Base-by-base conservation (phyloP, 2,113 vertebrate species). In the Elaphurus davidianus region DNA sequence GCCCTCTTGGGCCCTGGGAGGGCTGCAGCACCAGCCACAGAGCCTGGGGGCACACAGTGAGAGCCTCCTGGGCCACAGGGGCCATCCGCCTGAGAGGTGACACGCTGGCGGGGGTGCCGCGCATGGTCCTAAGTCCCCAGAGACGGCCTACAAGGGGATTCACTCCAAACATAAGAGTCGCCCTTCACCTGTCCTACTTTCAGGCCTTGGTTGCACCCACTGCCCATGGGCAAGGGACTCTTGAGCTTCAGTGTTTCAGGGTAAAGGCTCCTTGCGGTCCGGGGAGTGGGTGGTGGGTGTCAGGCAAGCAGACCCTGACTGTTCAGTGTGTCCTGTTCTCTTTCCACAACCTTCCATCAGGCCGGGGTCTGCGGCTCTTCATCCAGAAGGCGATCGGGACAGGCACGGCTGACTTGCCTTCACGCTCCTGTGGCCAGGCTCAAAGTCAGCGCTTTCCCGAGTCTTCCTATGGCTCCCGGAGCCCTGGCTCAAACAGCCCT, bases 141-240 rank as follows among this genome's bases (percentile, higher is more conserved):
- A 54, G 60, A 59, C 1, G 1, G 76, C 67, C 76, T 14, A 27
- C 15, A 6, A 0, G 8, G 14, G 50, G 87, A 19, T 6, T 3
- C 10, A 36, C 30, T 14, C 40, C 82, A 81, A 71, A 81, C 3
- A 0, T 2, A 54, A 76, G 52, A 16, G 28, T 36, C 52, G n/a
- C 50, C 30, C 60, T 50, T 55, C 28, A 55, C n/a, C 30, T 7
- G 28, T 21, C 27, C 40, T 9, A 16, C 5, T 2, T 23, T 43
- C 5, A 45, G 59, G 45, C 54, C 25, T 74, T n/a, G 55, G 83
- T 50, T 52, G 47, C 40, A 1, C 25, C 87, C 23, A 40, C 57
- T 0, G 4, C 54, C 59, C 21, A 2, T 36, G 40, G 14, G 54
- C 19, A 1, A 76, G 2, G 3, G 60, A 7, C 2, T 30, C 19